These are phyloP conservation scores for Lithophane ornitopus DNA, from an alignment of 2,888 invertebrate genomes.

Conservation along the genomic window DNA sequence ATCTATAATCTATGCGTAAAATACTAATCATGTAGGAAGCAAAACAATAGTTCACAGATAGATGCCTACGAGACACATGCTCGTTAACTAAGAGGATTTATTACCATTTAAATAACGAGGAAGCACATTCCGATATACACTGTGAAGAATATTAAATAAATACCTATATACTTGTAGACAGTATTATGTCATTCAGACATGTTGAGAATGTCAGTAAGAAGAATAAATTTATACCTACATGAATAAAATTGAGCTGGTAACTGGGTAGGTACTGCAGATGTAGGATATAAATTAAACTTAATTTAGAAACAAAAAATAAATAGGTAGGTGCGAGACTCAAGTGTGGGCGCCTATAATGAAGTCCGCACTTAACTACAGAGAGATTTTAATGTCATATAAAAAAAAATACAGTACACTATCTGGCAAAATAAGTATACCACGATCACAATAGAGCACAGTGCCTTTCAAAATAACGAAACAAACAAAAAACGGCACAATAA, in stretches of 20 bases:
- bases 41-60: constrained; percentile 53
- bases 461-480: constrained; percentile 56
- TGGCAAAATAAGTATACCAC: constrained; percentile 53
- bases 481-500: constrained; percentile 70
- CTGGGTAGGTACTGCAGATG: constrained; percentile 4
- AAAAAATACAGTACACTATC: constrained; percentile 20
- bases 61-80: constrained; percentile 50
- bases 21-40: constrained; percentile 61
- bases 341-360: constrained; percentile 2
- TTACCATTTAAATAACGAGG: constrained; percentile 57
- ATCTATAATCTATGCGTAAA: constrained; percentile 46
- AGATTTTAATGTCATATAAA: neutral
- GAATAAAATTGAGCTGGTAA: constrained; percentile 16
- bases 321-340: neutral
- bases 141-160: constrained; percentile 49
- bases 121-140: constrained; percentile 52
- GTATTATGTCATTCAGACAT: constrained; percentile 44
- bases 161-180: constrained; percentile 9
- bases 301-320: neutral
- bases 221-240: constrained; percentile 4
- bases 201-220: constrained; percentile 25
- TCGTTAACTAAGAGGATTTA: constrained; percentile 53
- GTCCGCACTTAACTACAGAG: neutral
- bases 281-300: neutral
- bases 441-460: constrained; percentile 40